Conservation (phyloP, 2,797 vertebrate genomes). For the Takifugu ocellatus region DNA sequence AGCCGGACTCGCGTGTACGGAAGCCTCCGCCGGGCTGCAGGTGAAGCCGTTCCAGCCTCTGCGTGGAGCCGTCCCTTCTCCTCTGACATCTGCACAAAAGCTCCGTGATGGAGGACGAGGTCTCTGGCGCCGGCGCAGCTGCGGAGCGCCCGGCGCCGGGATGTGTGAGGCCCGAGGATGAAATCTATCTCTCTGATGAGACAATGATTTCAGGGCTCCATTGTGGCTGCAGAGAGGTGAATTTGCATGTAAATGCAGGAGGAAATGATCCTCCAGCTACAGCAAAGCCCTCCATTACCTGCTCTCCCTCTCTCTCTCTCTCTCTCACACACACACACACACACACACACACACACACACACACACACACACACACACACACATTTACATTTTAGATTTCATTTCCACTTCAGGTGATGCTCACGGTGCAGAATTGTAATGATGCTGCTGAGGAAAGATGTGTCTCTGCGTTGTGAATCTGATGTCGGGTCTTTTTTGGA, state of each 20-base stretch:
- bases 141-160: slow-evolving; percentile 36
- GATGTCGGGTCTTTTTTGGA: too few species aligned
- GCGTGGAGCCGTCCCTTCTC: slow-evolving; percentile 54
- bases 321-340: slow-evolving; percentile 10
- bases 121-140: slow-evolving; percentile 45
- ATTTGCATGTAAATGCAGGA: slow-evolving; percentile 72
- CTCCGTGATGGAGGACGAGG: slow-evolving; percentile 48
- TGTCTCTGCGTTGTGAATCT: too few species aligned
- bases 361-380: slow-evolving; percentile 17
- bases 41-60: not conserved
- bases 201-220: slow-evolving; percentile 66
- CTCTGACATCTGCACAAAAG: slow-evolving; percentile 67
- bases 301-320: not conserved
- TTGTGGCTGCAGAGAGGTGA: slow-evolving; percentile 53
- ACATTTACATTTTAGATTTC: slow-evolving; percentile 51
- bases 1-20: too few species aligned
- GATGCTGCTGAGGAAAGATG: not conserved
- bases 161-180: slow-evolving; percentile 42
- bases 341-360: not conserved
- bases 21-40: slow-evolving; percentile 15
- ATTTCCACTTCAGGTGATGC: slow-evolving; percentile 15
- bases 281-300: slow-evolving; percentile 23
- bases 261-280: slow-evolving; percentile 58
- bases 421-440: slow-evolving; percentile 1
- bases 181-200: slow-evolving; percentile 72